Conservation (phyloP, 1,140 invertebrate genomes). For the Papilio polyxenes region DNA sequence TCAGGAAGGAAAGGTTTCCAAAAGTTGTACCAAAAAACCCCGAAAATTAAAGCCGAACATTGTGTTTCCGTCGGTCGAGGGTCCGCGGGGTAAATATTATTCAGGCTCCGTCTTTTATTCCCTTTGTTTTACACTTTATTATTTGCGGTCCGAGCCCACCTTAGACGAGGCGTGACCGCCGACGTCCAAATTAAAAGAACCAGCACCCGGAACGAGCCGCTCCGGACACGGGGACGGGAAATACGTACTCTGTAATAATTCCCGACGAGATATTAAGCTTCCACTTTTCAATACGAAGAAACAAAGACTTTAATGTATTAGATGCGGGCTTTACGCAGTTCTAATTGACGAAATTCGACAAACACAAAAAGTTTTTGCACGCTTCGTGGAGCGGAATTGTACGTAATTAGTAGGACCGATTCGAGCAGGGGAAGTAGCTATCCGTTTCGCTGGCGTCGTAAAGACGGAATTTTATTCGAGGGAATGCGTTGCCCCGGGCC, state of each 20-base stretch:
- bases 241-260: slow-evolving; percentile 56
- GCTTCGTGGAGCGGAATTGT: slow-evolving; percentile 50
- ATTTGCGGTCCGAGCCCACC: slow-evolving; percentile 54
- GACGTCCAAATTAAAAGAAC: slow-evolving; percentile 50
- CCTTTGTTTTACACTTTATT: slow-evolving; percentile 75
- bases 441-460: slow-evolving; percentile 55
- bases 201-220: slow-evolving; percentile 51
- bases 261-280: slow-evolving; percentile 63
- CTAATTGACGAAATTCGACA: slow-evolving; percentile 69
- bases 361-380: slow-evolving; percentile 61
- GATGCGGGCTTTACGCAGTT: slow-evolving; percentile 41
- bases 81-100: slow-evolving; percentile 68
- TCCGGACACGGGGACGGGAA: slow-evolving; percentile 44
- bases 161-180: slow-evolving; percentile 46
- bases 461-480: slow-evolving; percentile 67
- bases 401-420: slow-evolving; percentile 64
- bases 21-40: slow-evolving; percentile 68
- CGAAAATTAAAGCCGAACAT: slow-evolving; percentile 67
- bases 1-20: slow-evolving; percentile 66
- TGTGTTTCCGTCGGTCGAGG: slow-evolving; percentile 63
- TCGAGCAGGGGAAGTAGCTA: slow-evolving; percentile 42
- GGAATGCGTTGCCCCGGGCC: slow-evolving; percentile 51
- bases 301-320: slow-evolving; percentile 49
- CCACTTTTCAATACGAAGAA: slow-evolving; percentile 57
- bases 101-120: slow-evolving; percentile 66